Evolutionary conservation across 2,113 vertebrate species (phyloP).

Genomic region (Ophthalmolycus amberensis): DNA sequence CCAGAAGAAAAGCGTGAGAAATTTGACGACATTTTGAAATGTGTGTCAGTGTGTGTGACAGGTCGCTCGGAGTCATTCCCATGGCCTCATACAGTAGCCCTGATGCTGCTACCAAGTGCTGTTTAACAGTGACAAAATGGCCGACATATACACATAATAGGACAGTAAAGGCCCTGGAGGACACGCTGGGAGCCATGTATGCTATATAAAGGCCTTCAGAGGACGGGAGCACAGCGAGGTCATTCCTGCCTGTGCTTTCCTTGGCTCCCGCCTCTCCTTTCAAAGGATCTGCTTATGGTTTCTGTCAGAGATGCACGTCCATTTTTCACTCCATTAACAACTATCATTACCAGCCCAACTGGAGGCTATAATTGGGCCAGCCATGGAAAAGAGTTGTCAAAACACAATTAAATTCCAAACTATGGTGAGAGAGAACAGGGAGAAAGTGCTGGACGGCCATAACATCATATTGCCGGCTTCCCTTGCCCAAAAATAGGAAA

Average conservation of each 20-base stretch:
- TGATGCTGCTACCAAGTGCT: slow-evolving; percentile 59
- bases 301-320: slow-evolving; percentile 80
- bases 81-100: slow-evolving; percentile 78
- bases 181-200: slow-evolving; percentile 55
- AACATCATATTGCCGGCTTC: slow-evolving; percentile 76
- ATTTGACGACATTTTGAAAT: slow-evolving; percentile 78
- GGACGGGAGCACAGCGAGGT: slow-evolving; percentile 69
- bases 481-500: slow-evolving; percentile 84
- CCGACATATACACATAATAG: slow-evolving; percentile 50
- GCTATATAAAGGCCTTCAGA: slow-evolving; percentile 71
- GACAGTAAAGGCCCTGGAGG: slow-evolving; percentile 37
- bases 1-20: slow-evolving; percentile 72
- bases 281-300: slow-evolving; percentile 82
- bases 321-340: slow-evolving; percentile 84
- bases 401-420: slow-evolving; percentile 85
- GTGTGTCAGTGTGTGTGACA: slow-evolving; percentile 75
- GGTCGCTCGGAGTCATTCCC: slow-evolving; percentile 77
- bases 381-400: slow-evolving; percentile 84
- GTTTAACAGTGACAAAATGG: slow-evolving; percentile 68
- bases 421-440: slow-evolving; percentile 76
- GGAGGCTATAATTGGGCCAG: slow-evolving; percentile 83
- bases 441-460: slow-evolving; percentile 68
- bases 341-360: slow-evolving; percentile 83
- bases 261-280: slow-evolving; percentile 74
- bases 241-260: slow-evolving; percentile 75